phyloP scores from a whole-genome alignment of 2,113 vertebrate species.

The Mola mola region DNA sequence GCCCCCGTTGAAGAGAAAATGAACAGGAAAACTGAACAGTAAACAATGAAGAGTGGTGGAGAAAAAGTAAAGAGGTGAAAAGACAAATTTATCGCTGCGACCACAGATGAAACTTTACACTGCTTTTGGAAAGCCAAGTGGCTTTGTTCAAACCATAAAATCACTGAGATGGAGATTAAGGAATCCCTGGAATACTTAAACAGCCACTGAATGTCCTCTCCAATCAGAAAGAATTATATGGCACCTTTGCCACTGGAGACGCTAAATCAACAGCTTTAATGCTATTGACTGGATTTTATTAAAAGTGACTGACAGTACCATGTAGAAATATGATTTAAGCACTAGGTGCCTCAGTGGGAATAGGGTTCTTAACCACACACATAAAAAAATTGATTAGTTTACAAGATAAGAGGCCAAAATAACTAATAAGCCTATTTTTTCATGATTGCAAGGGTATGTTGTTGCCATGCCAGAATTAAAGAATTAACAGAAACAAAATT shows the following conservation, averaged over 20 bases:
- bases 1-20: conserved; percentile 14
- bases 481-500: conserved; percentile 23
- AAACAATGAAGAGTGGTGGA: too few species aligned
- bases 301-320: conserved; percentile 23
- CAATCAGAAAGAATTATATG: conserved; percentile 51
- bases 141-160: conserved; percentile 40
- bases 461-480: conserved; percentile 47
- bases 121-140: conserved; percentile 43
- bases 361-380: too few species aligned
- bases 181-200: conserved; percentile 29
- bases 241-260: conserved; percentile 35
- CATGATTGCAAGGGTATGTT: conserved; percentile 40
- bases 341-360: conserved; percentile 9
- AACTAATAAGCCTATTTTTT: conserved; percentile 29
- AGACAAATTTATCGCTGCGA: not conserved
- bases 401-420: conserved; percentile 23
- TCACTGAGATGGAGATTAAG: conserved; percentile 57
- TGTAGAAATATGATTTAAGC: conserved; percentile 19
- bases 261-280: conserved; percentile 53
- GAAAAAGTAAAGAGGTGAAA: not conserved
- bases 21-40: not conserved
- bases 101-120: conserved; percentile 2
- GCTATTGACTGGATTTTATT: conserved; percentile 38
- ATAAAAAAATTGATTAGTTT: too few species aligned
- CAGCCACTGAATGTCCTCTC: conserved; percentile 40